Percentiles rank a stretch among this genome's conserved stretches.
phyloP scores from a whole-genome alignment of 2,797 vertebrate genomes.

The Tenualosa thibaudeaui region DNA sequence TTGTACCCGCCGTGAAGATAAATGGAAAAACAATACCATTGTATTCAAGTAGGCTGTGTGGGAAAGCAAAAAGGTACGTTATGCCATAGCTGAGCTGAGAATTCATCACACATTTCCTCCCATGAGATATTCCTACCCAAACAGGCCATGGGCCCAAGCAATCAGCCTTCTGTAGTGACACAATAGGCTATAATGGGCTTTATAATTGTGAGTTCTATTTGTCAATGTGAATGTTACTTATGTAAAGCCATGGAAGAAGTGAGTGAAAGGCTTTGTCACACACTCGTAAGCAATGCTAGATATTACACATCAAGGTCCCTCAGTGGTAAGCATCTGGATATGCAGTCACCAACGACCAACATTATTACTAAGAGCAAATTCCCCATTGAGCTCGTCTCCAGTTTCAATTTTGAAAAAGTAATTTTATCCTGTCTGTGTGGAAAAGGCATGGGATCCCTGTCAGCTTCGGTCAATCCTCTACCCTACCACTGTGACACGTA shows the following conservation, averaged over 20 bases:
- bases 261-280: conserved; percentile 64
- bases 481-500: conserved; percentile 16
- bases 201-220: conserved; percentile 66
- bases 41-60: not conserved
- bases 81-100: conserved; percentile 21
- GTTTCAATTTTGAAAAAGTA: conserved; percentile 66
- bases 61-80: conserved; percentile 9
- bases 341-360: conserved; percentile 55
- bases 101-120: conserved; percentile 26
- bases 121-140: conserved; percentile 1
- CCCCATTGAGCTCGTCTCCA: conserved; percentile 60
- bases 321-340: conserved; percentile 62
- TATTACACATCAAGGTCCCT: conserved; percentile 67
- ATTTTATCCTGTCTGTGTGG: conserved; percentile 66
- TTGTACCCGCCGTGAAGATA: conserved; percentile 41
- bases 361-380: conserved; percentile 66
- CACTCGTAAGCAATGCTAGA: conserved; percentile 58
- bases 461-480: not conserved
- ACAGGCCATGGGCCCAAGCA: conserved; percentile 51
- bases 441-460: conserved; percentile 37
- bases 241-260: conserved; percentile 55
- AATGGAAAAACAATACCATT: conserved; percentile 41
- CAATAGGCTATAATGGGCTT: conserved; percentile 64
- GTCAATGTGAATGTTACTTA: conserved; percentile 46
- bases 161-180: conserved; percentile 51